A percentile compares a stretch with the other conserved stretches of the same genome.
Evolutionary conservation across 2,888 invertebrate species (phyloP).

Genomic region (Lithophane ornitopus): DNA sequence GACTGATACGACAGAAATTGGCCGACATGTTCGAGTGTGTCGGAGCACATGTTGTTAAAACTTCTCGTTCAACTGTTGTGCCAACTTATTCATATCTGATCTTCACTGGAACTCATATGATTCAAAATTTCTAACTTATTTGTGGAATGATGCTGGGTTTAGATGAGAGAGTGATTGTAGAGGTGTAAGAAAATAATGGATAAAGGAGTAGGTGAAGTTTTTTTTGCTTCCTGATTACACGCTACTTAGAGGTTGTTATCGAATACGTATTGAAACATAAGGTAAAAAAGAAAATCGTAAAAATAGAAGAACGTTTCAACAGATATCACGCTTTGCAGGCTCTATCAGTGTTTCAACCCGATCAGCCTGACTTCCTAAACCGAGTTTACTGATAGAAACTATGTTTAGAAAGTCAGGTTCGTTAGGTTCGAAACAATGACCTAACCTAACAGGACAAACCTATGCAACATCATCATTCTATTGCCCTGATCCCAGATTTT

Average conservation of each 20-base stretch:
- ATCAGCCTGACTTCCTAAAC: too few relatives aligned
- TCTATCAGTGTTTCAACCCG: not conserved
- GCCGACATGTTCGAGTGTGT: not conserved
- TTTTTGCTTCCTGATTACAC: not conserved
- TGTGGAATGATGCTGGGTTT: not conserved
- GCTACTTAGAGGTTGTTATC: not conserved
- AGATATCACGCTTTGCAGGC: not conserved
- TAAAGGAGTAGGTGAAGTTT: not conserved
- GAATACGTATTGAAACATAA: not conserved
- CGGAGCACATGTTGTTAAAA: constrained; percentile 8
- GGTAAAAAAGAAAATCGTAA: too few relatives aligned
- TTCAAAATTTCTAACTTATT: constrained; percentile 38
- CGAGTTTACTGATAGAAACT: too few relatives aligned
- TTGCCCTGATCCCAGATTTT: too few relatives aligned
- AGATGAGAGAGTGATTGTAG: not conserved
- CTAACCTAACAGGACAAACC: too few relatives aligned
- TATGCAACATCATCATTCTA: too few relatives aligned
- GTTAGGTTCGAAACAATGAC: too few relatives aligned
- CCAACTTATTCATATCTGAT: constrained; percentile 58
- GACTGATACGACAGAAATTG: constrained; percentile 22
- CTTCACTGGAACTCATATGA: constrained; percentile 23
- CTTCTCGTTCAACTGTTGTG: constrained; percentile 22
- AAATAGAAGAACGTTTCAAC: not conserved
- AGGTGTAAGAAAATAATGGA: not conserved
- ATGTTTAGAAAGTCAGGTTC: too few relatives aligned